These are phyloP conservation scores for Hypomecis atomaria DNA, from an alignment of 2,888 invertebrate species.

Conservation along the genomic window DNA sequence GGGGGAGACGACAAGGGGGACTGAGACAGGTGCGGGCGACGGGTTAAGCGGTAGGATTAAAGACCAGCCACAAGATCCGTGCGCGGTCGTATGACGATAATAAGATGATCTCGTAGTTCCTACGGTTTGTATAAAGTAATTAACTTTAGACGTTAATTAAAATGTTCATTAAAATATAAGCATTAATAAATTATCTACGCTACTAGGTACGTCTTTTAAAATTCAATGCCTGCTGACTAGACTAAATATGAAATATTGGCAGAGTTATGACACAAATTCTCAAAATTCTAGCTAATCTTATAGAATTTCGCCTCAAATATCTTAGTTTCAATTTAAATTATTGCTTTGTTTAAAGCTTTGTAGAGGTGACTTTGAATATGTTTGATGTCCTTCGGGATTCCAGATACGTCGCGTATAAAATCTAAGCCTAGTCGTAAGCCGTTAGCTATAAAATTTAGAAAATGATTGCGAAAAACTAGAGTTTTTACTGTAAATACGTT, in stretches of 20 bases:
- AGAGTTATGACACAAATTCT: slow-evolving; percentile 12
- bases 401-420: slow-evolving; percentile 42
- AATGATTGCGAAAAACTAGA: slow-evolving; percentile 8
- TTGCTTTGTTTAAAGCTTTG: slow-evolving; percentile 19
- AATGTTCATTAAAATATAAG: too few relatives aligned
- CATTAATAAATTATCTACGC: background rate
- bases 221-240: background rate
- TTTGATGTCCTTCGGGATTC: slow-evolving; percentile 41
- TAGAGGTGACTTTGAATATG: slow-evolving; percentile 40
- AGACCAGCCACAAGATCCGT: too few relatives aligned
- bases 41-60: too few relatives aligned
- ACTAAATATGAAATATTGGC: slow-evolving; percentile 7
- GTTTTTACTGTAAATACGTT: background rate
- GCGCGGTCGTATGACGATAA: too few relatives aligned
- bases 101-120: too few relatives aligned
- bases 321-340: slow-evolving; percentile 20
- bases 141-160: too few relatives aligned
- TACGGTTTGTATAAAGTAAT: too few relatives aligned
- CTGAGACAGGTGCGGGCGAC: too few relatives aligned
- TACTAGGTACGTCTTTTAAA: background rate
- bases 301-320: slow-evolving; percentile 10
- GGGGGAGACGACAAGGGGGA: too few relatives aligned
- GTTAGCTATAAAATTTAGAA: slow-evolving; percentile 16
- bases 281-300: slow-evolving; percentile 11
- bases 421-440: slow-evolving; percentile 34